A percentile compares a stretch with the other conserved stretches of the same genome.
phyloP scores from a whole-genome alignment of 2,113 vertebrate species.

The Corythaixoides concolor region DNA sequence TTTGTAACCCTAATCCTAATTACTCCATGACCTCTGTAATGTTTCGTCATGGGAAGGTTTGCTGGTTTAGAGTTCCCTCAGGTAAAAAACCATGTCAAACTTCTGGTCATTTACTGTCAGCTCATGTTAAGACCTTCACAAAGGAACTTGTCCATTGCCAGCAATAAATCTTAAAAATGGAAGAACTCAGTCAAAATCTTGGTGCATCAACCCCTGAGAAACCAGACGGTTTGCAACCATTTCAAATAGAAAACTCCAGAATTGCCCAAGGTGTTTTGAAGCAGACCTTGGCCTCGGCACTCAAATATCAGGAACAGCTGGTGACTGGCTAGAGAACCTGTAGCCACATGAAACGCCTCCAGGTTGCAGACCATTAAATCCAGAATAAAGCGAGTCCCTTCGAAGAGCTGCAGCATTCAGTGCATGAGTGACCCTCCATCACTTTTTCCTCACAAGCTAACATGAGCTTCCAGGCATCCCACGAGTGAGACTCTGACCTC shows the following conservation, averaged over 20 bases:
- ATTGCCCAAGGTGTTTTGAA: neutral
- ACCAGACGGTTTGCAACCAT: neutral
- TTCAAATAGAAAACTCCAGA: neutral
- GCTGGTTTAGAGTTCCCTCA: neutral
- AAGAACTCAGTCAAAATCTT: neutral
- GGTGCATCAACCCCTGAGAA: neutral
- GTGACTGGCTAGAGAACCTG: neutral
- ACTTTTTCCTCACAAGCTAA: neutral
- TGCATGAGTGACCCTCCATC: neutral
- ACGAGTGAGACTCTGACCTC: neutral
- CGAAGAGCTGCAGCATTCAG: neutral
- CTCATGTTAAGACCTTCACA: conserved; percentile 15
- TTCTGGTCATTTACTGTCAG: conserved; percentile 24
- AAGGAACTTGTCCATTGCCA: neutral
- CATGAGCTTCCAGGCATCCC: neutral
- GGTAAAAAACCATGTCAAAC: conserved; percentile 23
- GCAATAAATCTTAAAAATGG: conserved; percentile 7
- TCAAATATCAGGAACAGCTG: neutral
- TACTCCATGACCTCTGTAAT: conserved; percentile 32
- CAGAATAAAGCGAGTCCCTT: neutral
- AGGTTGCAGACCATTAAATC: neutral
- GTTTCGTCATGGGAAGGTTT: neutral
- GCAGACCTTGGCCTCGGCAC: neutral
- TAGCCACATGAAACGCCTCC: neutral
- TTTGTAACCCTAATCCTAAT: conserved; percentile 47